These are phyloP conservation scores for Sinocyclocheilus anophthalmus DNA, from an alignment of 2,113 vertebrate genomes.

Conservation along the genomic window DNA sequence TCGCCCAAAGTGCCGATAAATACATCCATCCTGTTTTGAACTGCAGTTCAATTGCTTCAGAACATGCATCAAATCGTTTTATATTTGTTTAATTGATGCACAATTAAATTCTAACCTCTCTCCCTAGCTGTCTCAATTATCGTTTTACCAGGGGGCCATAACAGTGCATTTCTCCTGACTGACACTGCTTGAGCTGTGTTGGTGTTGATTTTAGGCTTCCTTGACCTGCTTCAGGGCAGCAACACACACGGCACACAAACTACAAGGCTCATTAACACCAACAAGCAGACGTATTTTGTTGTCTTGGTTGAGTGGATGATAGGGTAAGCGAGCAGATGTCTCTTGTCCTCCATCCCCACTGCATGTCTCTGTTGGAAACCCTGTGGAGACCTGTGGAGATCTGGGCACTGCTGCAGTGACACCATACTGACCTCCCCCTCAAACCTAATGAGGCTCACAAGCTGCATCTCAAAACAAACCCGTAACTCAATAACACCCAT, in stretches of 20 bases:
- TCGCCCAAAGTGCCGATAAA: too few species aligned
- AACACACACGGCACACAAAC: conserved; percentile 37
- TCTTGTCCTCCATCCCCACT: conserved; percentile 61
- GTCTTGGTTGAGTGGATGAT: conserved; percentile 36
- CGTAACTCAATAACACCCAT: background rate
- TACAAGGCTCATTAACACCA: conserved; percentile 48
- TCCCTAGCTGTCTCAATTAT: background rate
- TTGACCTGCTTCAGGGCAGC: conserved; percentile 40
- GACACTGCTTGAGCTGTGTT: conserved; percentile 1
- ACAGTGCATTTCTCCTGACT: background rate
- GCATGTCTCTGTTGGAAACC: conserved; percentile 44
- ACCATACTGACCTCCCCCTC: conserved; percentile 49
- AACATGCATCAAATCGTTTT: background rate
- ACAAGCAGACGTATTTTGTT: background rate
- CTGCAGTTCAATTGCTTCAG: background rate
- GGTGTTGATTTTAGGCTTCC: conserved; percentile 35
- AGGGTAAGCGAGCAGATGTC: conserved; percentile 66
- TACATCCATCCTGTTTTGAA: too few species aligned
- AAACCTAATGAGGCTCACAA: conserved; percentile 39
- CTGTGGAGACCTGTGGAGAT: conserved; percentile 14
- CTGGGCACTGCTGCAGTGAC: conserved; percentile 53
- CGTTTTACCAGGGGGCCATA: background rate
- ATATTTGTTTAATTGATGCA: background rate
- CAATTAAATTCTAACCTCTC: background rate
- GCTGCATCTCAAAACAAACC: background rate